phyloP scores from a whole-genome alignment of 2,113 vertebrate genomes.

The Lipotes vexillifer region DNA sequence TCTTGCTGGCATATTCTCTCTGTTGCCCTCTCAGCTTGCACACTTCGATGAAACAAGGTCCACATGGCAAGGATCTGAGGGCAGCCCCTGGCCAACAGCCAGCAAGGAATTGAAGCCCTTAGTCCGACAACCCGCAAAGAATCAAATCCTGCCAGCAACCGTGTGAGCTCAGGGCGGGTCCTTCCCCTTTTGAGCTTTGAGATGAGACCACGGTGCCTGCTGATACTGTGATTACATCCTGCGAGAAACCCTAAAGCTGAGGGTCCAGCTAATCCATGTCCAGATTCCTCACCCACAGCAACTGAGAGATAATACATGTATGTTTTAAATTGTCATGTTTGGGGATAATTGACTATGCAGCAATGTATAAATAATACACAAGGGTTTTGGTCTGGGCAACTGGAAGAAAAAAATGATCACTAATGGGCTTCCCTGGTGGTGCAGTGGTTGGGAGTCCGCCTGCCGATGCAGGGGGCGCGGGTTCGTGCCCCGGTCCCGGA shows the following conservation, averaged over 20 bases:
- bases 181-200: background rate
- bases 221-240: background rate
- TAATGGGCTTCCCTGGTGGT: too few relatives aligned
- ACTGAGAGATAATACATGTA: accelerated
- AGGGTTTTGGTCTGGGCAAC: background rate
- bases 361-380: background rate
- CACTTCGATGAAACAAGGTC: background rate
- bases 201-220: background rate
- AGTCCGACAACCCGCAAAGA: background rate
- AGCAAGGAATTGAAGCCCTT: background rate
- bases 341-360: background rate
- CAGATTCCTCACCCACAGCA: background rate
- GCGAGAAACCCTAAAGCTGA: background rate
- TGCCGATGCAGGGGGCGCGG: too few relatives aligned
- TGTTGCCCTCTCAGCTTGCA: background rate
- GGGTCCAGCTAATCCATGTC: background rate
- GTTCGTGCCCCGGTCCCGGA: too few relatives aligned
- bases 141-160: background rate
- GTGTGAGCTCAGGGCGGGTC: background rate
- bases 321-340: background rate
- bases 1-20: background rate
- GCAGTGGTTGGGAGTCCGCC: too few relatives aligned
- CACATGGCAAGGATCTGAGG: background rate
- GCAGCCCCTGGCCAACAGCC: background rate
- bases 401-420: background rate